Conservation (phyloP, 2,797 vertebrate genomes). For the Trichosurus vulpecula region DNA sequence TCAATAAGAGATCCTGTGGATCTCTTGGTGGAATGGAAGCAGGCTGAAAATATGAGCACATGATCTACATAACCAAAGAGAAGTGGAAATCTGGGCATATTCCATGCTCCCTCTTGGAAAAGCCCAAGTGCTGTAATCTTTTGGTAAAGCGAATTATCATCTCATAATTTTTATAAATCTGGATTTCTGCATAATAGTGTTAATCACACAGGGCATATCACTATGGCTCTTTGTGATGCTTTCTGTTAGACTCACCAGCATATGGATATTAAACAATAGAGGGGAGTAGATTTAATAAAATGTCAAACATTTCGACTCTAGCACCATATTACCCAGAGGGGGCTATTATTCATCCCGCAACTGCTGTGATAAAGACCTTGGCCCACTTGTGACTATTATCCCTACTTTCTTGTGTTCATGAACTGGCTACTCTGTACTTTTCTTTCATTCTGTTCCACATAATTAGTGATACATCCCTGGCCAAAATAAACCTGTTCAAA, state of each 20-base stretch:
- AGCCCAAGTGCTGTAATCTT: neutral
- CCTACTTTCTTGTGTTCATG: neutral
- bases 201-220: neutral
- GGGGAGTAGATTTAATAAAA: neutral
- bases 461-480: constrained; percentile 9
- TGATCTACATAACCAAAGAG: neutral
- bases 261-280: neutral
- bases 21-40: neutral
- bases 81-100: neutral
- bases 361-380: neutral
- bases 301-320: neutral
- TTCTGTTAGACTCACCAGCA: neutral
- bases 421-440: neutral
- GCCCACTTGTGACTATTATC: neutral
- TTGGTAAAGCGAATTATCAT: neutral
- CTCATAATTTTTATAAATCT: neutral
- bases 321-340: neutral
- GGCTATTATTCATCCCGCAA: neutral
- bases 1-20: neutral
- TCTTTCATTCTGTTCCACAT: neutral
- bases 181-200: neutral
- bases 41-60: neutral
- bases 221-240: neutral
- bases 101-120: neutral
- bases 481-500: neutral